Evolutionary conservation across 2,888 invertebrate genomes (phyloP).

Genomic region (Andrena fulva): DNA sequence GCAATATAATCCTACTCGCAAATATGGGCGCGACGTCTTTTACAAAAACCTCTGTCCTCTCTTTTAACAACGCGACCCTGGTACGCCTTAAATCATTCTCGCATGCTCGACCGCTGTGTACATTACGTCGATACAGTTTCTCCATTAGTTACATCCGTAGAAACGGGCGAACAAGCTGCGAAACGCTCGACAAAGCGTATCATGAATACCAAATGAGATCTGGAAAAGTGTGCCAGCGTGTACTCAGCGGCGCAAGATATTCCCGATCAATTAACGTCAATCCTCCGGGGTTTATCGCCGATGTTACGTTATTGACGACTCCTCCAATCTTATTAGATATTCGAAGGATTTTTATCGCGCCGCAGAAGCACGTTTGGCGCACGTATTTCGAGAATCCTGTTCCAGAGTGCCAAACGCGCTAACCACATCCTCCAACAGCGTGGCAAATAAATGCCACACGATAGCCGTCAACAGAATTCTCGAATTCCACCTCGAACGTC

Average conservation of each 20-base stretch:
- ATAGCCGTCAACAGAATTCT: conserved; percentile 30
- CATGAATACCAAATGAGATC: conserved; percentile 4
- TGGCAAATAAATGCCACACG: conserved; percentile 43
- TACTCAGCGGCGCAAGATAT: not conserved
- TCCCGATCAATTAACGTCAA: conserved; percentile 8
- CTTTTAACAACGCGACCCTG: conserved; percentile 26
- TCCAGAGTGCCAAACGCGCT: conserved; percentile 38
- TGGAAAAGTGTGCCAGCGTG: conserved; percentile 10
- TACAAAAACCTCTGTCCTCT: conserved; percentile 18
- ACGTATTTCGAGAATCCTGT: conserved; percentile 26
- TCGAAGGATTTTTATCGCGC: conserved; percentile 40
- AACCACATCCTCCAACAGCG: conserved; percentile 47
- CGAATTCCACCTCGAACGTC: not conserved
- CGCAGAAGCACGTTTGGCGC: conserved; percentile 3
- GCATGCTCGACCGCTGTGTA: not conserved
- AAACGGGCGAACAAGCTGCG: not conserved
- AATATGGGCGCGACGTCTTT: conserved; percentile 56
- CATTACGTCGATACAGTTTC: not conserved
- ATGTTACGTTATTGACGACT: not conserved
- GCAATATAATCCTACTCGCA: conserved; percentile 45
- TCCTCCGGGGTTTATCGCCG: not conserved
- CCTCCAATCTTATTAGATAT: conserved; percentile 27
- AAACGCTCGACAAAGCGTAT: not conserved
- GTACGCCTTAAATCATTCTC: conserved; percentile 8
- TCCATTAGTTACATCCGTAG: not conserved